A percentile compares a stretch with the other conserved stretches of the same genome.
Evolutionary conservation across 37 sponge, comb jelly and placozoan genomes (phyloP).

Genomic region (Lycopodina hypogea): DNA sequence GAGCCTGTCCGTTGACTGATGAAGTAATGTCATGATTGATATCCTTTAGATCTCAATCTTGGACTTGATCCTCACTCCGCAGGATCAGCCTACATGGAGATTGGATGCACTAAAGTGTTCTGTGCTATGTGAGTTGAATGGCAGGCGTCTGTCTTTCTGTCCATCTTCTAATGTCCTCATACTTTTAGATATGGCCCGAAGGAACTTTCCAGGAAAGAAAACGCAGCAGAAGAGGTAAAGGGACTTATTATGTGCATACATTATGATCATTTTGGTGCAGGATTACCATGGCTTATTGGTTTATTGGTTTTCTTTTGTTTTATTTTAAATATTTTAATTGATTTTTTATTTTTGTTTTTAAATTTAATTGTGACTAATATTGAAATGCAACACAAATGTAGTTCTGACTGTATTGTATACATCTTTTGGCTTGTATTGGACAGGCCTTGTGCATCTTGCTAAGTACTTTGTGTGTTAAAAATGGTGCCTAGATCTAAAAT

Average conservation of each 20-base stretch:
- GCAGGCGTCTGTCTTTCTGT: not conserved
- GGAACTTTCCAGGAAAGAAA: constrained; percentile 37
- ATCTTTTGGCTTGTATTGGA: too few relatives aligned
- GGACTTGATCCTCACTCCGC: constrained; percentile 35
- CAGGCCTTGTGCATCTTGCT: too few relatives aligned
- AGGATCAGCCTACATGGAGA: constrained; percentile 62
- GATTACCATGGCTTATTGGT: not conserved
- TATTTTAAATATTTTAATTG: too few relatives aligned
- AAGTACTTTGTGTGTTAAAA: too few relatives aligned
- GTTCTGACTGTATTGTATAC: too few relatives aligned
- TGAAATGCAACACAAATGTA: too few relatives aligned
- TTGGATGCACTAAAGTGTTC: constrained; percentile 42
- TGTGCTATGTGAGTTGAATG: constrained; percentile 33
- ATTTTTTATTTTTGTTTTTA: too few relatives aligned
- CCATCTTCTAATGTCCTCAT: not conserved
- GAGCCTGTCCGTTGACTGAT: too few relatives aligned
- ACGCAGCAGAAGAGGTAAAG: constrained; percentile 24
- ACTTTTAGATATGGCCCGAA: constrained; percentile 45
- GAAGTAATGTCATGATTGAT: too few relatives aligned
- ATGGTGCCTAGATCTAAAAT: too few relatives aligned
- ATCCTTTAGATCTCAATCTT: constrained; percentile 14
- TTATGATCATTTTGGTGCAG: not conserved
- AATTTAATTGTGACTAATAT: too few relatives aligned
- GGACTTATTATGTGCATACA: not conserved
- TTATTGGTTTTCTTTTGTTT: not conserved